Percentiles rank a stretch among this genome's conserved stretches.
Conservation (phyloP, 1,140 invertebrate species). For the Paralvinella palmiformis region DNA sequence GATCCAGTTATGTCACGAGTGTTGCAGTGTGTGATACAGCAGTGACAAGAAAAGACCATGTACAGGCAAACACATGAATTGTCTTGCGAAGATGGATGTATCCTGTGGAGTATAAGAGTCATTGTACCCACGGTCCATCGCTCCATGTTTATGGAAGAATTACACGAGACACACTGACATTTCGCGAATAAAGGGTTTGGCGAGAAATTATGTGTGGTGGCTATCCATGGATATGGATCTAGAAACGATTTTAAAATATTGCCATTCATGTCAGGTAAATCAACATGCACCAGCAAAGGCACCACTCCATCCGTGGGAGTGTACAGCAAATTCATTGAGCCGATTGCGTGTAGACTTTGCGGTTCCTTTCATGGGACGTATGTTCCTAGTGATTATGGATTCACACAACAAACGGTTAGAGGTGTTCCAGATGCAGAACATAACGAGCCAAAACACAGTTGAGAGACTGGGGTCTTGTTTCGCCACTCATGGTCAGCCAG, state of each 20-base stretch:
- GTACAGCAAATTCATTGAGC: conserved; percentile 36
- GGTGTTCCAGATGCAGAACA: conserved; percentile 1
- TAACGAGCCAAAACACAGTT: not conserved
- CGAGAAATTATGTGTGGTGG: conserved; percentile 8
- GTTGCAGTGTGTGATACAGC: not conserved
- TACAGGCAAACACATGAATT: not conserved
- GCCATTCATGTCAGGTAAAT: not conserved
- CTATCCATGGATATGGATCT: conserved; percentile 8
- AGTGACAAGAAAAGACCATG: not conserved
- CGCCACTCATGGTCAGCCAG: conserved; percentile 43
- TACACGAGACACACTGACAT: conserved; percentile 6
- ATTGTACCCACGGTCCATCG: not conserved
- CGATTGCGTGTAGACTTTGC: conserved; percentile 42
- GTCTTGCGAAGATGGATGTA: conserved; percentile 3
- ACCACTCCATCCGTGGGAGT: conserved; percentile 36
- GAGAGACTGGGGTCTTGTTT: conserved; percentile 27
- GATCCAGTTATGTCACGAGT: conserved; percentile 10
- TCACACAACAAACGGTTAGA: conserved; percentile 48
- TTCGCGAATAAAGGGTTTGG: conserved; percentile 6
- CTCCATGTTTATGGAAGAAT: not conserved
- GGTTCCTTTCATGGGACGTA: conserved; percentile 42
- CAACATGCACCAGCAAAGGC: conserved; percentile 25
- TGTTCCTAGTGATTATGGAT: conserved; percentile 51
- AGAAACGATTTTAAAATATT: not conserved
- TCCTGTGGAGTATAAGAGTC: conserved; percentile 4